Evolutionary conservation across 2,888 invertebrate species (phyloP), one percentile per base, ranked within the genome.

Genomic region (Blastobasis lacticolella): DNA sequence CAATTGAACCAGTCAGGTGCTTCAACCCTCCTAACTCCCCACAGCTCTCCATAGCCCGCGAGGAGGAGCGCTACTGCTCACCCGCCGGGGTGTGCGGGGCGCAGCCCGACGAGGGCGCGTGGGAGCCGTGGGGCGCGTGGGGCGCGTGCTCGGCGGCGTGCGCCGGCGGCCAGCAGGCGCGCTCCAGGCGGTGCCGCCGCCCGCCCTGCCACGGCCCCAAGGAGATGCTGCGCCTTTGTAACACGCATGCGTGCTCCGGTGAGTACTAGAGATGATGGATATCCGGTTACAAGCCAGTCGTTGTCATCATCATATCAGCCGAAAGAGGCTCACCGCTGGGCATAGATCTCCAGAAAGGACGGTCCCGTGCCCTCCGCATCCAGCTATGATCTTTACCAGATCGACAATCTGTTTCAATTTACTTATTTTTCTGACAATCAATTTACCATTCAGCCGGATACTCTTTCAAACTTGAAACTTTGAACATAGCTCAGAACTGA

Each of bases 41-140:
- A 0, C 91, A 93, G 78, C 81, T 95, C 5, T 91, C 91, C 1
- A 78, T 93, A 54, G 90, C 92, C 9, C 94, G 94, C 62, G 94
- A 95, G 62, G 96, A 97, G 73, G 94, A 93, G 50, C 90, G 95
- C 38, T 91, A 92, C 64, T 97, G 97, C 71, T 90, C 90, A 0
- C 78, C 89, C 1, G 91, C 91, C 45, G 94, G 94, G 0, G 87
- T 89, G 4, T 96, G 96, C 63, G 75, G 68, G 7, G 63, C 67
- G 0, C 78, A 81, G 0, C 63, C 71, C 0, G 68, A 66, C 6
- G 81, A 75, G 45, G 66, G 66, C 0, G 73, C 76, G 0, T 86
- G 85, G 84, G 79, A 74, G 38, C 57, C 69, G 44, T 85, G 84
- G 82, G 77, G 71, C 0, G 46, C 73, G 0, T 84, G 84, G 86